Conservation (phyloP, 2,113 vertebrate genomes). For the Malurus melanocephalus region DNA sequence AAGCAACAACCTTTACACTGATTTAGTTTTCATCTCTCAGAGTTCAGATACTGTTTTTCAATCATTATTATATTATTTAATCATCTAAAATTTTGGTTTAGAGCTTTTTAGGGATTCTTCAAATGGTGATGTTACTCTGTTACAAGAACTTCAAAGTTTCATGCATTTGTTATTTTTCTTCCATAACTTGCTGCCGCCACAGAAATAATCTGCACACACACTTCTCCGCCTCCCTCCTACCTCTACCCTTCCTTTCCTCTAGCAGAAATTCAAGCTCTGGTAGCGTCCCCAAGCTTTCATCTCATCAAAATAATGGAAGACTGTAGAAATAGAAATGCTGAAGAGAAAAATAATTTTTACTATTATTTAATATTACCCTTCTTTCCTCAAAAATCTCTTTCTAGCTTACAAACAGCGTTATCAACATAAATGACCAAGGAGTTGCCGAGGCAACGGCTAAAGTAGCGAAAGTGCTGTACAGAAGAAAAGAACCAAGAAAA, state of each 20-base stretch:
- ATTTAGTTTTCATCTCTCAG: background rate
- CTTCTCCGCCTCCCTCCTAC: background rate
- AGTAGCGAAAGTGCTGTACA: conserved; percentile 8
- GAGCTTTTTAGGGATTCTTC: background rate
- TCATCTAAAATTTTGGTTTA: background rate
- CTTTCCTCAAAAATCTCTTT: conserved; percentile 13
- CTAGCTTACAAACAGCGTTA: conserved; percentile 48
- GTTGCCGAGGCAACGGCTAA: conserved; percentile 67
- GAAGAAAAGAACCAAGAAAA: conserved; percentile 30
- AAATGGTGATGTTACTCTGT: background rate
- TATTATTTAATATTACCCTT: background rate
- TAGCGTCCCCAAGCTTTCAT: background rate
- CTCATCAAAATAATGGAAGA: background rate
- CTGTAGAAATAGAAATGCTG: background rate
- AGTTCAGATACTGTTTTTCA: background rate
- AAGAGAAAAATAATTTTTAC: background rate
- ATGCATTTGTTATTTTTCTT: background rate
- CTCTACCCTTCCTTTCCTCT: background rate
- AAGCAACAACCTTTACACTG: background rate
- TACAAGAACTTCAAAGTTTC: background rate
- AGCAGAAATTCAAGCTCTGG: background rate
- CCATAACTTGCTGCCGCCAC: background rate
- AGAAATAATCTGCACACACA: background rate
- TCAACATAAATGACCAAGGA: conserved; percentile 50
- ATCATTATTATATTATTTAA: background rate